Conservation (phyloP, 2,888 invertebrate species). For the Nasonia oneida region DNA sequence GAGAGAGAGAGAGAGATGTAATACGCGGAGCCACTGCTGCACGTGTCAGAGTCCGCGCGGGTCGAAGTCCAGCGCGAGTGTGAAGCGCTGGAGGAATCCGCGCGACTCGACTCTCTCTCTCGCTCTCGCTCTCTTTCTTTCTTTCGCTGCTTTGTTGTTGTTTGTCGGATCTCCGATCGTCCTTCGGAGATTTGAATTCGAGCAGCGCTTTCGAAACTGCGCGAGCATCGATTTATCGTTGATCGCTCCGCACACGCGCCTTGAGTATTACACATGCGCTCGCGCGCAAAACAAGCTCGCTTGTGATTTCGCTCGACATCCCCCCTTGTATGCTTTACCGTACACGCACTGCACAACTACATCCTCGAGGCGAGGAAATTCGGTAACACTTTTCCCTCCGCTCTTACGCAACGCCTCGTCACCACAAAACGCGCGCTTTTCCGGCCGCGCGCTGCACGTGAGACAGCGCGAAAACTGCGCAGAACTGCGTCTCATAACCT, state of each 20-base stretch:
- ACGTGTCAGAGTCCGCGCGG: slow-evolving; percentile 40
- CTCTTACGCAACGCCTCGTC: not conserved
- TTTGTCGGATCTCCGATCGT: not conserved
- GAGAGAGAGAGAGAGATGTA: not conserved
- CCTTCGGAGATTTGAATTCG: not conserved
- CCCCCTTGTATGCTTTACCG: no score
- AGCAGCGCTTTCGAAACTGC: not conserved
- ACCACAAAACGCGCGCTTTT: not conserved
- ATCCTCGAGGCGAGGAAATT: not conserved
- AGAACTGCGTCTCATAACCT: slow-evolving; percentile 7
- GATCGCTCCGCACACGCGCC: not conserved
- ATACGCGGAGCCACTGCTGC: not conserved
- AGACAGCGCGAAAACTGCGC: not conserved
- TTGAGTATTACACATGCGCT: not conserved
- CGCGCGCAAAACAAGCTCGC: not conserved
- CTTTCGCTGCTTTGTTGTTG: slow-evolving; percentile 4
- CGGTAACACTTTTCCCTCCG: not conserved
- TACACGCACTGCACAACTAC: not conserved
- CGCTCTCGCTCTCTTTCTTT: slow-evolving; percentile 47
- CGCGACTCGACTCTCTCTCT: slow-evolving; percentile 3
- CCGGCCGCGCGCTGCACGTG: not conserved
- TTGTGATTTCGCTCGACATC: not conserved
- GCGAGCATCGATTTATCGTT: slow-evolving; percentile 10
- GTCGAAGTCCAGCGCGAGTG: slow-evolving; percentile 24
- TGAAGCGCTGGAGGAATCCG: slow-evolving; percentile 9